phyloP scores from a whole-genome alignment of 2,888 invertebrate species.

The Cantharis nigra region DNA sequence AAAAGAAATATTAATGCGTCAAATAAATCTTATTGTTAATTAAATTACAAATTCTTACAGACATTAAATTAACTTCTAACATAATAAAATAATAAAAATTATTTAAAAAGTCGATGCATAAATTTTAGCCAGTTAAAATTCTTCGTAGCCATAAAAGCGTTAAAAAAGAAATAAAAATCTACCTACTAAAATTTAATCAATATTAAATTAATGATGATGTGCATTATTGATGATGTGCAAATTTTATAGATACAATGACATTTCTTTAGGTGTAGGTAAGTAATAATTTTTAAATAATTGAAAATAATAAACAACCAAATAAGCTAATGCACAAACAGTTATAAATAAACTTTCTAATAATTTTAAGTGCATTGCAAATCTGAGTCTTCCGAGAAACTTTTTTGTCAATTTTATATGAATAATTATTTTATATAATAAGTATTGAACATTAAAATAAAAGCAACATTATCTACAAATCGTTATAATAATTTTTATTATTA shows the following conservation, averaged over 20 bases:
- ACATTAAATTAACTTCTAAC: background rate
- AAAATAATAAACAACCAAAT: no score
- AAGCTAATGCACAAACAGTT: no score
- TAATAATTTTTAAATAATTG: no score
- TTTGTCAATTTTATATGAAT: no score
- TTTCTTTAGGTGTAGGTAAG: background rate
- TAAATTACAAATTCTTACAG: background rate
- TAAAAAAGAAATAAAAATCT: background rate
- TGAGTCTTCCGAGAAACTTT: no score
- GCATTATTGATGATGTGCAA: background rate
- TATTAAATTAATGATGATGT: background rate
- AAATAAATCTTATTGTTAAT: background rate
- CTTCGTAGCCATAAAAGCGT: background rate
- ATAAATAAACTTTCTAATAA: no score
- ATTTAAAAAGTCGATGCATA: background rate
- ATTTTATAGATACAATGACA: background rate
- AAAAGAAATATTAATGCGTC: background rate
- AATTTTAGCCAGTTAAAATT: background rate
- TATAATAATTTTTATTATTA: no score
- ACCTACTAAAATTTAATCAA: background rate
- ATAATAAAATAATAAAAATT: background rate
- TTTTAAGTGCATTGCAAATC: no score
- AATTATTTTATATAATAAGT: no score
- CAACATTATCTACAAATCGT: no score
- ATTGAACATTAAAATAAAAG: no score